Evolutionary conservation across 2,888 invertebrate genomes (phyloP), one percentile per base, ranked within the genome.

Genomic region (Nyleta sp.): DNA sequence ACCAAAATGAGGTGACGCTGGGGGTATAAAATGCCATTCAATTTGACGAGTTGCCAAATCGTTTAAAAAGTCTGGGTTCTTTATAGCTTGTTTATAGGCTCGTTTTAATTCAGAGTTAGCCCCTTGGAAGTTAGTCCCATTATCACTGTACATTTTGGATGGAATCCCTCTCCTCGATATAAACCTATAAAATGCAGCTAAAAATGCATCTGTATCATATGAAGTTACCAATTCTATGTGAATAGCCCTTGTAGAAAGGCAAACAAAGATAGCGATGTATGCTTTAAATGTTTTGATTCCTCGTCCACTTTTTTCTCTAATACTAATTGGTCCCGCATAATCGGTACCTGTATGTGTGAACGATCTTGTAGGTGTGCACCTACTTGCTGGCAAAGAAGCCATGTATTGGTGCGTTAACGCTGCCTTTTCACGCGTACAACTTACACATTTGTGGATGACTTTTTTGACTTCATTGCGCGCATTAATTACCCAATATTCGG

Each of bases 401-500:
- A 31, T 52, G 8, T 17, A 33, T 52, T 52, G 52, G 15, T 22
- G 8, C 11, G 15, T 7, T 20, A 46, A 46, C 11, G 4, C 17
- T 20, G 31, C 33, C 7, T 31, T 33, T 11, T 33, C 18, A 15
- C 18, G 13, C 33, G 7, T 52, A 10, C 52, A 52, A 5, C 3
- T 2, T 2, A 52, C 33, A 24, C 52, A 52, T 4, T 17, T 10
- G 10, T 33, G 5, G 5, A 52, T 33, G 2, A 33, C 18, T 10
- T 6, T 8, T 18, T 31, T 52, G 17, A 17, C 22, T 8, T 2
- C 5, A 11, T 33, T 52, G 17, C 52, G 31, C 3, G 31, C 52
- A 18, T 52, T 52, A 3, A 52, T 17, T 7, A 52, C 33, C 52
- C 52, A 52, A 52, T 17, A 52, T 31, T 52, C 33, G 2, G 1